Evolutionary conservation across 37 sponge, comb jelly and placozoan species (phyloP), one percentile per base, ranked within the genome.

Genomic region (Theonella swinhoei): DNA sequence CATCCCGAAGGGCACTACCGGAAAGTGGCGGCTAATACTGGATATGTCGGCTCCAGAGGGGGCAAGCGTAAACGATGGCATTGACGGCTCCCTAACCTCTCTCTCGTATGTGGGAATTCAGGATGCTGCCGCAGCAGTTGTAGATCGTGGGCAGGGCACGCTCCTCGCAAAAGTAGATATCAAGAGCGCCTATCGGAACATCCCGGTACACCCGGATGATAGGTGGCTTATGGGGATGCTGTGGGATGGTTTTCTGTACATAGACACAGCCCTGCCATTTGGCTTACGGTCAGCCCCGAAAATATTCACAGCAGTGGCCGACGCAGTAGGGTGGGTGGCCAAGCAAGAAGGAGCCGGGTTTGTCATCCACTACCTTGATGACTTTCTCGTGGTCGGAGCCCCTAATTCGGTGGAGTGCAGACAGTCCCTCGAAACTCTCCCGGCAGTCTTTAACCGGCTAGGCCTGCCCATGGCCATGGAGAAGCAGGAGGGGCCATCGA

Each of bases 291-390:
- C 76, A 8, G 76, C 76, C 76, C 76, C 76, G 8, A 75, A 75
- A 43, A 74, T 75, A 37, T 75, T 75, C 59, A 75, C 8, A 9
- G 76, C 70, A 22, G 29, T 81, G 31, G 81, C 81, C 20, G 81
- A 81, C 28, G 81, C 81, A 0, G 47, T 68, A n/a, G 71, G 31
- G 35, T 81, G 81, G 81, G 22, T 68, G 14, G n/a, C 66, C 1
- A 25, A 35, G 22, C 26, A 29, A 0, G 8, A 42, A 29, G 70
- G 67, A 0, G 60, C 69, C 47, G 26, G 25, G 37, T 81, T 3
- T 71, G 30, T 68, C 30, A 24, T 25, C 4, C 81, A 81, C 47
- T 81, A 81, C 59, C 54, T 81, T 0, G 83, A 82, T 39, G 83
- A 72, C 26, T 78, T 35, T 60, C 39, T 63, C 5, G 64, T 78